Percentiles rank a stretch among this genome's conserved stretches.
Evolutionary conservation across 1,140 invertebrate species (phyloP).

Genomic region (Halictus rubicundus): DNA sequence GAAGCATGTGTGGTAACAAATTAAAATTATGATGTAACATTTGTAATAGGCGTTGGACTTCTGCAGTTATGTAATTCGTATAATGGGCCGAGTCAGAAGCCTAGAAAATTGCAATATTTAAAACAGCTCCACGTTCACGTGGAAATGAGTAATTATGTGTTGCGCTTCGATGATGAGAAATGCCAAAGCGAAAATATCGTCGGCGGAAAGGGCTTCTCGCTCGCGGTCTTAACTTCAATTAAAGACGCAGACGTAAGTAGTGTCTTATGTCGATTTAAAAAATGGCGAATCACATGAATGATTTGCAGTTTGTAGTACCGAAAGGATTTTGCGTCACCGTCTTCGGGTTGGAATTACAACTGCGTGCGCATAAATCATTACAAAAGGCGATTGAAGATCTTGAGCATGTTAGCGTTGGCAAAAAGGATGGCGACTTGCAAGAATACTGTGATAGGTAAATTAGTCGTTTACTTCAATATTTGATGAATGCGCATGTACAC

Average conservation of each 20-base stretch:
- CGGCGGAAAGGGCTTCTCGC: conserved; percentile 87
- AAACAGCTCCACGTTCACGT: not conserved
- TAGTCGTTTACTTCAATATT: not conserved
- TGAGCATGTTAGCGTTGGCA: conserved; percentile 41
- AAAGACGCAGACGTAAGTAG: conserved; percentile 75
- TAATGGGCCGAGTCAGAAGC: conserved; percentile 5
- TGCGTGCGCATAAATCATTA: conserved; percentile 71
- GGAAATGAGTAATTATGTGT: conserved; percentile 67
- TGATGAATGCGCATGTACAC: not conserved
- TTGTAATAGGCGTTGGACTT: conserved; percentile 51
- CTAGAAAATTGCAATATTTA: not conserved
- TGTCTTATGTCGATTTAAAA: conserved; percentile 1
- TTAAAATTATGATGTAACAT: not conserved
- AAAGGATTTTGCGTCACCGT: conserved; percentile 84
- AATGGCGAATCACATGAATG: not conserved
- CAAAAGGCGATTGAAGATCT: conserved; percentile 51
- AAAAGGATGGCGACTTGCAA: conserved; percentile 39
- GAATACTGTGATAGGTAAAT: conserved; percentile 51
- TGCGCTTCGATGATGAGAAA: conserved; percentile 73
- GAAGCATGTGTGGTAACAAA: not conserved
- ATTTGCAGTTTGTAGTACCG: conserved; percentile 79
- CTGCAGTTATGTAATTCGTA: conserved; percentile 50
- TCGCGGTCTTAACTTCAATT: conserved; percentile 83
- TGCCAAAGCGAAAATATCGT: conserved; percentile 79
- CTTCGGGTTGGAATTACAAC: conserved; percentile 81